Evolutionary conservation across 1,140 invertebrate species (phyloP).

Genomic region (Hycleus cichorii): DNA sequence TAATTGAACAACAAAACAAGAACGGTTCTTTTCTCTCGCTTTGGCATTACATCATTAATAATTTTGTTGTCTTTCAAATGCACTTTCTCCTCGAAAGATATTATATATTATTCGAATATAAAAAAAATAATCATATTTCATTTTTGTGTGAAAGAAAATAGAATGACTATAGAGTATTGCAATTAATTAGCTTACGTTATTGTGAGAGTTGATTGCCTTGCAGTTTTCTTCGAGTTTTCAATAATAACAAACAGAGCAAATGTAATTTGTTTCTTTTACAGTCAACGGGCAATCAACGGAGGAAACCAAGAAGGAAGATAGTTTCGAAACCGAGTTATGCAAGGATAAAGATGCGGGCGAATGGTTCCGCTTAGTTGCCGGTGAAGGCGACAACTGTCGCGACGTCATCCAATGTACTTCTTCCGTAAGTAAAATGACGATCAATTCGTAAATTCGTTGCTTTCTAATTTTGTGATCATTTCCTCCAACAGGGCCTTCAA

Average conservation of each 20-base stretch:
- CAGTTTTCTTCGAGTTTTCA: constrained; percentile 22
- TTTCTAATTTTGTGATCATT: too few species aligned
- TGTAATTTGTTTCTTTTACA: too few species aligned
- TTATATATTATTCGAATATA: too few species aligned
- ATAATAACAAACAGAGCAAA: neutral
- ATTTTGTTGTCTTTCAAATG: too few species aligned
- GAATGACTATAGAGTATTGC: neutral
- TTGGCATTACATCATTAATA: too few species aligned
- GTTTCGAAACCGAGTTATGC: constrained; percentile 80
- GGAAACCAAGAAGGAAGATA: constrained; percentile 70
- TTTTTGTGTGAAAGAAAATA: neutral
- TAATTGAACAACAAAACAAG: too few species aligned
- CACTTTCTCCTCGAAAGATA: too few species aligned
- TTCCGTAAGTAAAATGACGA: constrained; percentile 53
- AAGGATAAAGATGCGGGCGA: constrained; percentile 93
- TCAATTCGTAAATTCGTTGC: too few species aligned
- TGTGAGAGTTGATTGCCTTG: constrained; percentile 30
- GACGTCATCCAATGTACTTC: constrained; percentile 94
- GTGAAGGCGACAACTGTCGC: constrained; percentile 86
- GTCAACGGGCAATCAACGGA: constrained; percentile 19
- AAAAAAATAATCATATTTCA: too few species aligned
- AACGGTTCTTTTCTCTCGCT: too few species aligned
- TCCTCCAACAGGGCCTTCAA: constrained; percentile 65
- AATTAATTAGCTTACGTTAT: constrained; percentile 16
- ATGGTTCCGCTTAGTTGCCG: constrained; percentile 85